A percentile compares a stretch with the other conserved stretches of the same genome.
phyloP scores from a whole-genome alignment of 2,113 vertebrate genomes.

The Paradisaea rubra region DNA sequence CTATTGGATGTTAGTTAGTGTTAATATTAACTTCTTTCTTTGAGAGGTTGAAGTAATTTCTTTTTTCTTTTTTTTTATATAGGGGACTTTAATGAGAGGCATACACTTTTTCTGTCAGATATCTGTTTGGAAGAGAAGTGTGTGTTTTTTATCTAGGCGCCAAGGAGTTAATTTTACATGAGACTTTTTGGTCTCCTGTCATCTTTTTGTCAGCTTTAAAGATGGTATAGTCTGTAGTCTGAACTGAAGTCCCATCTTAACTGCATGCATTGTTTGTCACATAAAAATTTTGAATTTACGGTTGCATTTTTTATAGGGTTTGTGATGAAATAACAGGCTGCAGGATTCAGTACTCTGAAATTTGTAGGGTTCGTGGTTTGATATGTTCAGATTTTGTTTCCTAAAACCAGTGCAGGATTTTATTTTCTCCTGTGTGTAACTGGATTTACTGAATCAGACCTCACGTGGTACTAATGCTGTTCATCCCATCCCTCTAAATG shows the following conservation, averaged over 20 bases:
- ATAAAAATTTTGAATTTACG: not conserved
- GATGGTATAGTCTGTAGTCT: not conserved
- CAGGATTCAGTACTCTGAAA: not conserved
- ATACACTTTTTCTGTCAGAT: not conserved
- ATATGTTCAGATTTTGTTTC: not conserved
- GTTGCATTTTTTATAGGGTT: not conserved
- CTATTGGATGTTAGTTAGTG: not conserved
- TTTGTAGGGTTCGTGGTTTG: not conserved
- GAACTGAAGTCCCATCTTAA: not conserved
- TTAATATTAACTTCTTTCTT: not conserved
- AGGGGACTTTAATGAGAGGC: not conserved
- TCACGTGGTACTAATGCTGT: not conserved
- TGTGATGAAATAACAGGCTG: not conserved
- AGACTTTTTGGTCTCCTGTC: not conserved
- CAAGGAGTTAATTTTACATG: not conserved
- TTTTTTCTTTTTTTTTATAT: accelerated
- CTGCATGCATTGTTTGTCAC: not conserved
- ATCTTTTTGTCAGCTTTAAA: not conserved
- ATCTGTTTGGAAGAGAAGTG: not conserved
- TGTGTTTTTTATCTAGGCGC: not conserved
- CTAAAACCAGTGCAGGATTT: not conserved
- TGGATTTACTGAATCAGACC: not conserved
- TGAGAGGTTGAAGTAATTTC: not conserved
- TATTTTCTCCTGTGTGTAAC: not conserved
- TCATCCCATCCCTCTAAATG: not conserved